Evolutionary conservation across 2,888 invertebrate species (phyloP).

Genomic region (Molorchus minor): DNA sequence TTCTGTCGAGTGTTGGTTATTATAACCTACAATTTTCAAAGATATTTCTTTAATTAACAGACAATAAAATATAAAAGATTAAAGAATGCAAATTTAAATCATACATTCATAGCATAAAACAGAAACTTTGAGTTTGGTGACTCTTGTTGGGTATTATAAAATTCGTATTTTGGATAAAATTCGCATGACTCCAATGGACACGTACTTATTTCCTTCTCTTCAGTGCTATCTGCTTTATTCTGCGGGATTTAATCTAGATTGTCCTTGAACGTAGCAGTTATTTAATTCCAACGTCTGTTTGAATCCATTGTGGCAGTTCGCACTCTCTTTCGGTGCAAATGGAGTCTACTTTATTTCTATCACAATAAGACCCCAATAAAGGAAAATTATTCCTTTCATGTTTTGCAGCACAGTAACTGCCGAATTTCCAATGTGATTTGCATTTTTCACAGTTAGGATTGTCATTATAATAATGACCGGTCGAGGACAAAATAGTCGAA

Average conservation of each 20-base stretch:
- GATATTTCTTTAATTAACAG: slow-evolving; percentile 46
- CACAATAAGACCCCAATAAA: slow-evolving; percentile 46
- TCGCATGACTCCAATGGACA: neutral
- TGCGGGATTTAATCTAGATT: neutral
- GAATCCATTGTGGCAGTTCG: neutral
- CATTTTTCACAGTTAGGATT: slow-evolving; percentile 32
- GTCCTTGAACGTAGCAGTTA: neutral
- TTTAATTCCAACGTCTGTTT: neutral
- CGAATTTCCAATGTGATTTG: slow-evolving; percentile 53
- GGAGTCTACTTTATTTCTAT: neutral
- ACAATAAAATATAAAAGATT: slow-evolving; percentile 26
- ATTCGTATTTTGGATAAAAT: slow-evolving; percentile 55
- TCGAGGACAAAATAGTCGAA: slow-evolving; percentile 47
- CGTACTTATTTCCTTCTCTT: neutral
- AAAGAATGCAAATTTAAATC: slow-evolving; percentile 63
- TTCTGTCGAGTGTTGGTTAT: slow-evolving; percentile 60
- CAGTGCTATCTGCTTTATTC: neutral
- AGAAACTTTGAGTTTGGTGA: slow-evolving; percentile 66
- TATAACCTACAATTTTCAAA: slow-evolving; percentile 57
- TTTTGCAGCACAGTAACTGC: slow-evolving; percentile 53
- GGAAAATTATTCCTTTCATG: slow-evolving; percentile 57
- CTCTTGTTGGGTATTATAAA: slow-evolving; percentile 53
- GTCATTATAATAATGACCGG: slow-evolving; percentile 46
- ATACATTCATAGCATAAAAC: slow-evolving; percentile 86
- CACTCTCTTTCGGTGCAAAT: neutral